phyloP scores from a whole-genome alignment of 2,888 invertebrate genomes.

The Isoperla grammatica region DNA sequence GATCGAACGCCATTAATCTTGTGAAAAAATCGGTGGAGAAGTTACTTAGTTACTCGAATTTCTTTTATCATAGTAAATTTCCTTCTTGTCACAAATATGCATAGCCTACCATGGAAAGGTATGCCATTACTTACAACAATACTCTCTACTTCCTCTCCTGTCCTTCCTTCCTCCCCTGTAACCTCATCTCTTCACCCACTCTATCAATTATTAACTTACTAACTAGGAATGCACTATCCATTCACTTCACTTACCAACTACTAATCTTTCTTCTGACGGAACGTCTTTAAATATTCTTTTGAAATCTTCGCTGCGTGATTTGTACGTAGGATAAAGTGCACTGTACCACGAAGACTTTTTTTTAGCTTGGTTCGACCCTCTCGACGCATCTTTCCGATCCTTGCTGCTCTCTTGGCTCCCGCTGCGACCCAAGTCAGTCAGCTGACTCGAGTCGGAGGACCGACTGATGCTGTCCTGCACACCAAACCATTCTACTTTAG shows the following conservation, averaged over 20 bases:
- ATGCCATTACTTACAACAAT: too few relatives aligned
- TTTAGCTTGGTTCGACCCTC: slow-evolving; percentile 53
- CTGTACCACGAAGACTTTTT: slow-evolving; percentile 80
- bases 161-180: too few relatives aligned
- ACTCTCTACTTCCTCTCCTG: too few relatives aligned
- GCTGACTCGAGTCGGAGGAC: slow-evolving; percentile 40
- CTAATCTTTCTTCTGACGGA: slow-evolving; percentile 83
- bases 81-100: too few relatives aligned
- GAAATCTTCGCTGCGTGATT: slow-evolving; percentile 88
- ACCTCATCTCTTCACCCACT: too few relatives aligned
- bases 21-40: too few relatives aligned
- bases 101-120: too few relatives aligned
- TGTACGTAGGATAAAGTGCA: slow-evolving; percentile 85
- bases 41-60: too few relatives aligned
- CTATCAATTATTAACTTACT: too few relatives aligned
- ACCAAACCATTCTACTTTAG: background rate
- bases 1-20: too few relatives aligned
- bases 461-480: slow-evolving; percentile 39
- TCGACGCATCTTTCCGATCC: slow-evolving; percentile 40
- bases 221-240: too few relatives aligned
- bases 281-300: slow-evolving; percentile 87
- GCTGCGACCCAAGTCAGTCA: slow-evolving; percentile 21
- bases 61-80: too few relatives aligned
- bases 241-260: slow-evolving; percentile 86
- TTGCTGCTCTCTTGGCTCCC: slow-evolving; percentile 26